Conservation (phyloP, 2,113 vertebrate species). For the Prochilodus magdalenae region DNA sequence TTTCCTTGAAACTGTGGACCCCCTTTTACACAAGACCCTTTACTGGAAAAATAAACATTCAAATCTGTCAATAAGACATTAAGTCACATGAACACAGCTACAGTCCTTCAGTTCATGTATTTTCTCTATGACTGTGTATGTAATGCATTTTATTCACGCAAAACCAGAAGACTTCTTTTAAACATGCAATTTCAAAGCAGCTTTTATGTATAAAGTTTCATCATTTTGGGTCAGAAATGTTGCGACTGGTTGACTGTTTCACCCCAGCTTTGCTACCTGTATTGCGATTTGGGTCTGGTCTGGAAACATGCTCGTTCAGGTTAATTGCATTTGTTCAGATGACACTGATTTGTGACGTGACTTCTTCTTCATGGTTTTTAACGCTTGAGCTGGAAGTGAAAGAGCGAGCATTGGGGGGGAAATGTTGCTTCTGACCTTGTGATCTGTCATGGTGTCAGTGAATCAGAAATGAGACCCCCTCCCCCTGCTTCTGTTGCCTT, state of each 20-base stretch:
- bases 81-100: too few relatives aligned
- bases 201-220: background rate
- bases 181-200: background rate
- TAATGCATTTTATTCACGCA: background rate
- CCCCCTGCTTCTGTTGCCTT: background rate
- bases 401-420: background rate
- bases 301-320: background rate
- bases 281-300: background rate
- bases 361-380: background rate
- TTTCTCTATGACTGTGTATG: background rate
- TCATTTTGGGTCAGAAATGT: too few relatives aligned
- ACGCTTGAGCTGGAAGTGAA: background rate
- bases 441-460: conserved; percentile 7
- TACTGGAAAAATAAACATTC: too few relatives aligned
- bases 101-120: background rate
- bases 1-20: too few relatives aligned
- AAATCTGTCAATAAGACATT: too few relatives aligned
- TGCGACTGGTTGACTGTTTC: background rate
- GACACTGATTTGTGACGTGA: background rate
- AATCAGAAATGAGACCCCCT: background rate
- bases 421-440: conserved; percentile 4
- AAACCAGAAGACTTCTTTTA: background rate
- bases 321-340: background rate
- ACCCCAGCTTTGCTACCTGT: background rate
- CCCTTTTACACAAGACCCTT: too few relatives aligned